Conservation (phyloP, 2,113 vertebrate species). For the Halcyon malimbica region DNA sequence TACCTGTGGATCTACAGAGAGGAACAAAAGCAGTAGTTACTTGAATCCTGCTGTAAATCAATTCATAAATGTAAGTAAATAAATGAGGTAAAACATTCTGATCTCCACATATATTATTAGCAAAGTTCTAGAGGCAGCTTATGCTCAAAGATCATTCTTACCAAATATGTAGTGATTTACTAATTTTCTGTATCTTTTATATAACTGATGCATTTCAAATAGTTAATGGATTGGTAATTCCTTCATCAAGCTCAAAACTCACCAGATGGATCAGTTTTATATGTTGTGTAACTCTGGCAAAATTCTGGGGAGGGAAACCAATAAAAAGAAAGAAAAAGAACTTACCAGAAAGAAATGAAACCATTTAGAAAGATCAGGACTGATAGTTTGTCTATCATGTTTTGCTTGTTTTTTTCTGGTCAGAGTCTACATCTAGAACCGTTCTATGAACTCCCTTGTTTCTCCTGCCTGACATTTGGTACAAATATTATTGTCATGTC, state of each 20-base stretch:
- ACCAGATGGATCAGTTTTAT: neutral
- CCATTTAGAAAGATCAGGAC: neutral
- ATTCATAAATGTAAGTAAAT: neutral
- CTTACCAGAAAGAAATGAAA: neutral
- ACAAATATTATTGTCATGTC: constrained; percentile 73
- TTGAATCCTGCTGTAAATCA: neutral
- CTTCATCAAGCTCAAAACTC: neutral
- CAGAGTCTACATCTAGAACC: neutral
- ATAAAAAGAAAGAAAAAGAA: neutral
- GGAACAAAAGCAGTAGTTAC: neutral
- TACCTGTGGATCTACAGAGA: neutral
- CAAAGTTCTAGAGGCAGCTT: neutral
- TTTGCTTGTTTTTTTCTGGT: neutral
- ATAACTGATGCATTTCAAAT: neutral
- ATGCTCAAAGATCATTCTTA: neutral
- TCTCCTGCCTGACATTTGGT: constrained; percentile 67
- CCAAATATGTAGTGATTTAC: neutral
- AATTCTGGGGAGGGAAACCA: neutral
- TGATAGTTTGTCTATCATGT: constrained; percentile 45
- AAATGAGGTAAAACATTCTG: neutral
- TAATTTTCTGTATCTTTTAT: neutral
- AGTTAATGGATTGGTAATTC: neutral
- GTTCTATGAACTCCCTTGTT: constrained; percentile 54
- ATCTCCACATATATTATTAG: neutral
- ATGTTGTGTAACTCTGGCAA: neutral